Evolutionary conservation across 2,888 invertebrate genomes (phyloP), one percentile per base, ranked within the genome.

Genomic region (Tenthredo mesomela): DNA sequence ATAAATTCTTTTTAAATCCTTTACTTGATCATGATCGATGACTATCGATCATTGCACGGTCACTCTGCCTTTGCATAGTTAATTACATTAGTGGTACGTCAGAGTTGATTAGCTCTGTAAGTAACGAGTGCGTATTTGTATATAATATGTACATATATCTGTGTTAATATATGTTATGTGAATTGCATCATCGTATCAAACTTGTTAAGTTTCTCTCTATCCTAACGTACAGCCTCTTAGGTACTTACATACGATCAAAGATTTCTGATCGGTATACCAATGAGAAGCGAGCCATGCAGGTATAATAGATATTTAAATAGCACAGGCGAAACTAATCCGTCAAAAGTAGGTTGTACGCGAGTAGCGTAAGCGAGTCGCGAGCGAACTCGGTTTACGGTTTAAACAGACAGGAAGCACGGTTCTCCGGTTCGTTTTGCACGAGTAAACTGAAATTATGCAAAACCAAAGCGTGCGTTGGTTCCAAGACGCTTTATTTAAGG

Each of bases 371-470:
- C 50, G 50, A 37, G 80, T 58, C 25, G 50, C 21, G 40, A 40
- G 21, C 21, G 2, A 77, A 7, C 10, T n/a, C 80, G 18, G 50
- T 50, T 61, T 61, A 29, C 15, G 21, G 21, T 43, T 43, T n/a
- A n/a, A 40, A 77, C 61, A 80, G 80, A 80, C 80, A 80, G 80
- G 80, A 80, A 80, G 25, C 80, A 80, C 58, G 80, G 80, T 80
- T 80, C 10, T 61, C 40, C 61, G 61, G 58, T 80, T 61, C 80
- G 80, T 80, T 80, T 80, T 80, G 80, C 80, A 40, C 80, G 80
- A 80, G 58, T 80, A 80, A 80, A 18, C 40, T 80, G 80, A 61
- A 80, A 80, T 80, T 80, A 80, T 80, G 80, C 58, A 21, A 80
- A 80, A 80, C 61, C 58, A 61, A 80, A 80, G 80, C 61, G 80